phyloP scores from a whole-genome alignment of 2,113 vertebrate species.

The Solea solea region DNA sequence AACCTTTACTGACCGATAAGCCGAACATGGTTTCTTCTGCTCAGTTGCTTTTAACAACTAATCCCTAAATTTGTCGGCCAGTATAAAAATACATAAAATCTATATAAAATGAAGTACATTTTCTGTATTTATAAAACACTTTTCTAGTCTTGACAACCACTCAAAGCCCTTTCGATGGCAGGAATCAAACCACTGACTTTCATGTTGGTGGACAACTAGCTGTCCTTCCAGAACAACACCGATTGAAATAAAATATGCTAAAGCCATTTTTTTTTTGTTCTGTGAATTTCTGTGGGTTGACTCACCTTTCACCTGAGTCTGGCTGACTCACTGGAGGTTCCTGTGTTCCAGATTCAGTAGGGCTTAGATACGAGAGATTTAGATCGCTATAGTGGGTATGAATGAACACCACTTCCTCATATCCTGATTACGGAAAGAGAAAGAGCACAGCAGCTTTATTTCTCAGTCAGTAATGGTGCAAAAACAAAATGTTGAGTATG shows the following conservation, averaged over 20 bases:
- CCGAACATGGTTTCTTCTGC: too few species aligned
- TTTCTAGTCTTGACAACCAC: too few species aligned
- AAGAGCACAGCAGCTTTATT: not conserved
- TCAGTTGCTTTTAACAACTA: too few species aligned
- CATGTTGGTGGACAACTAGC: not conserved
- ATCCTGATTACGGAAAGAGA: conserved; percentile 60
- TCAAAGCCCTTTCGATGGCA: too few species aligned
- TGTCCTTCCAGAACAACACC: not conserved
- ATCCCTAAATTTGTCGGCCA: too few species aligned
- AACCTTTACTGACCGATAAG: too few species aligned
- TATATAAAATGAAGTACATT: too few species aligned
- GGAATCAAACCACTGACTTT: not conserved
- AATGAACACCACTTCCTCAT: conserved; percentile 79
- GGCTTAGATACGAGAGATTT: conserved; percentile 26
- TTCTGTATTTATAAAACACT: too few species aligned
- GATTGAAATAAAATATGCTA: not conserved
- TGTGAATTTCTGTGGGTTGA: not conserved
- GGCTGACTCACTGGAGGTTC: conserved; percentile 36
- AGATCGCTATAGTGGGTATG: conserved; percentile 77
- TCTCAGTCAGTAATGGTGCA: too few species aligned
- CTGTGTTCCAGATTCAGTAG: conserved; percentile 22
- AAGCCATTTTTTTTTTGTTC: not conserved
- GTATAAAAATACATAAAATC: too few species aligned
- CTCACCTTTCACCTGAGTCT: conserved; percentile 52
- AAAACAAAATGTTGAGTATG: too few species aligned